Conservation (phyloP, 64 coral and sea anemone species). For the Montipora cactus region DNA sequence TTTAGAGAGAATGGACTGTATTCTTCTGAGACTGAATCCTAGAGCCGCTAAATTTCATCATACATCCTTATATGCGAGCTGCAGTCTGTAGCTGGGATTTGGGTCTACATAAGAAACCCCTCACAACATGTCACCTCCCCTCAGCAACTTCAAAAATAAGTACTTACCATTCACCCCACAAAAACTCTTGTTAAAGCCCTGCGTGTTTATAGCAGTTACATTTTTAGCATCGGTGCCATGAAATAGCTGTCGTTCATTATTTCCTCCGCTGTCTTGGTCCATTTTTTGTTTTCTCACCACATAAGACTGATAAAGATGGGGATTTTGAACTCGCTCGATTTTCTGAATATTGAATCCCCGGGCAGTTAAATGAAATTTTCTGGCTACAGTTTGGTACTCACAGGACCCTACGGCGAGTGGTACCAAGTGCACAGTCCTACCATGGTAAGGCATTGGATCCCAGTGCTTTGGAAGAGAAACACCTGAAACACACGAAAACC, state of each 20-base stretch:
- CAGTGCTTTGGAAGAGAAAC: constrained; percentile 10
- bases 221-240: constrained; percentile 26
- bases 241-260: background rate
- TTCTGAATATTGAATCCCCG: background rate
- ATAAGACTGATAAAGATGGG: constrained; percentile 47
- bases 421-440: background rate
- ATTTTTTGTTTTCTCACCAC: constrained; percentile 49
- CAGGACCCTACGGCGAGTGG: background rate
- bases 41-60: no score
- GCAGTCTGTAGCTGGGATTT: no score
- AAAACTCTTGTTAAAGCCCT: constrained; percentile 28
- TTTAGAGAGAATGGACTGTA: no score
- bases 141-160: no score
- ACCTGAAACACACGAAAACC: background rate
- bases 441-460: background rate
- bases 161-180: background rate
- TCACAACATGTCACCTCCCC: no score
- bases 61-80: no score
- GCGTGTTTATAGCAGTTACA: background rate
- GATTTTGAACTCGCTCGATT: constrained; percentile 61
- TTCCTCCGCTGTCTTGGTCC: constrained; percentile 43
- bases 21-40: no score
- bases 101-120: no score
- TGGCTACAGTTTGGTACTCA: background rate
- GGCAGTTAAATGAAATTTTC: background rate